These are phyloP conservation scores for Pygoscelis adeliae DNA, from an alignment of 2,113 vertebrate species.

Conservation along the genomic window DNA sequence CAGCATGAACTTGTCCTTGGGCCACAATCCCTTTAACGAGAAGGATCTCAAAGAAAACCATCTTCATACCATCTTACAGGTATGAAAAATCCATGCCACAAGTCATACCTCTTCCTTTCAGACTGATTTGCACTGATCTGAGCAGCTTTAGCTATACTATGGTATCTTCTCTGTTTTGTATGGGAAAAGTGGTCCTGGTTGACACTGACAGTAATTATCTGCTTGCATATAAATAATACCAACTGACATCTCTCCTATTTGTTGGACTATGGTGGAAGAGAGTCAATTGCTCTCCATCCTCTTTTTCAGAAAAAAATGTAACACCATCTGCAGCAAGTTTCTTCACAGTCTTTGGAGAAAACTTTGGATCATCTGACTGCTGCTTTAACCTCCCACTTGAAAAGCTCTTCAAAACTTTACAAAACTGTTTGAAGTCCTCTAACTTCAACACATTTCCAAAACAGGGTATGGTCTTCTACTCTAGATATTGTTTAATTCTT, in stretches of 20 bases:
- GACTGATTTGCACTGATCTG: background rate
- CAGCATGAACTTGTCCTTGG: too few species aligned
- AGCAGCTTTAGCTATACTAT: background rate
- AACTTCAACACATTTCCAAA: background rate
- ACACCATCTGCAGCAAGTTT: background rate
- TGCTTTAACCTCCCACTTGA: background rate
- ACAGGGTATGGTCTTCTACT: background rate
- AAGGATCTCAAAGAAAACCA: background rate
- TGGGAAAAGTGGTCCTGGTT: background rate
- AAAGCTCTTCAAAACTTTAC: background rate
- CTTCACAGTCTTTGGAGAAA: background rate
- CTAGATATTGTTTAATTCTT: background rate
- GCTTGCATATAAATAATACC: background rate
- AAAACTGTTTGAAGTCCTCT: background rate
- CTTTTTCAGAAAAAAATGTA: background rate
- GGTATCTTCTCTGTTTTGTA: background rate
- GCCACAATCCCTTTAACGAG: too few species aligned
- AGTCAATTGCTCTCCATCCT: too few species aligned
- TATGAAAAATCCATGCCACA: background rate
- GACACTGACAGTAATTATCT: background rate
- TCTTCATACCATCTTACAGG: background rate
- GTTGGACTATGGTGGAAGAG: background rate
- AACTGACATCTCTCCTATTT: background rate
- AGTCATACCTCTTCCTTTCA: background rate
- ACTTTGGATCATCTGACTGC: background rate